Evolutionary conservation across 2,113 vertebrate genomes (phyloP), one percentile per base, ranked within the genome.

Genomic region (Spea multiplicata): DNA sequence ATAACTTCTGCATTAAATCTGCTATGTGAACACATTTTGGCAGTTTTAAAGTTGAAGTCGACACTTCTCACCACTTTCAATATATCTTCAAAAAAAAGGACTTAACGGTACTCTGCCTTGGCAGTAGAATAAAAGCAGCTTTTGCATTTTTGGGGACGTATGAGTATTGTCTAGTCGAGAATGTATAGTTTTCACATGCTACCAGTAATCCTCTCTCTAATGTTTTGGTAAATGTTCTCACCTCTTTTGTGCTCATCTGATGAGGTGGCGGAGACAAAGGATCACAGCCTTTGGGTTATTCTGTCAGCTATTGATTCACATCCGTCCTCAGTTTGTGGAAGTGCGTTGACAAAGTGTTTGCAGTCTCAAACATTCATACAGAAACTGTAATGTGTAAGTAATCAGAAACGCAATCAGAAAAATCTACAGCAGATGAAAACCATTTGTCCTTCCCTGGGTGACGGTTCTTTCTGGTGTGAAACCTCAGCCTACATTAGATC

Each of bases 191-290:
- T 70, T 70, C 67, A 70, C 47, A 50, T 70, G 67, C 13, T 72
- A 55, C 71, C 50, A 53, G 46, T 57, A 44, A 72, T 57, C 71
- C 52, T n/a, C 12, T 10, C 44, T n/a, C 10, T 12, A 7, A 44
- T 57, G 70, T 59, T 72, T 72, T 72, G 12, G 52, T 59, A 57
- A 44, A 72, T 72, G 71, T 72, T 72, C 71, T 57, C 30, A 45
- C 71, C 44, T 44, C 44, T 17, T 14, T 71, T 55, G 57, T 72
- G 5, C 17, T 16, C 16, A 30, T 57, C 30, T 72, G 71, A 59
- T 57, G 50, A 71, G 17, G 50, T 72, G 70, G 13, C 52, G 4
- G 5, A 69, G n/a, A 69, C 44, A 50, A 3, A 48, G 48, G 61
- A 64, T 64, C 61, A 64, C 5, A 64, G 13, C 61, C 16, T 16